Evolutionary conservation across 2,113 vertebrate species (phyloP).

Genomic region (Rhabdomys dilectus): DNA sequence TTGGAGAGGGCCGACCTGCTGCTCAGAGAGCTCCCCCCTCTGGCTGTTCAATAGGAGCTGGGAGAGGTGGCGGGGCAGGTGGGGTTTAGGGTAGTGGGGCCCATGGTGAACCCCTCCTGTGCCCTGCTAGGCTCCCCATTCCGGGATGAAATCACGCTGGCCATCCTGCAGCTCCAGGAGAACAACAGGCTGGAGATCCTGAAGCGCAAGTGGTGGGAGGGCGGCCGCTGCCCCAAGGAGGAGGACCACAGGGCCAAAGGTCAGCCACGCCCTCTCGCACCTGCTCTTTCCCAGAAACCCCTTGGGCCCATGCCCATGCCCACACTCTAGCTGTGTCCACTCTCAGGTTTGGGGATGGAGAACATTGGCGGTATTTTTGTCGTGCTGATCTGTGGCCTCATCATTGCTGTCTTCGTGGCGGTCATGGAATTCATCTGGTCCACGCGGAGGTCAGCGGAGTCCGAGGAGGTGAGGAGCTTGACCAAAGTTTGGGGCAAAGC

Average conservation of each 20-base stretch:
- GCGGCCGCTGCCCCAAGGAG: constrained; percentile 93
- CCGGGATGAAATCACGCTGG: constrained; percentile 94
- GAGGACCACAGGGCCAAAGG: constrained; percentile 95
- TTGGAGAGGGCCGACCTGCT: accelerated
- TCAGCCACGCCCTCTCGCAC: background rate
- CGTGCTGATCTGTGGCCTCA: constrained; percentile 94
- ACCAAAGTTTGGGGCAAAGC: accelerated
- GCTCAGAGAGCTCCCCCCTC: background rate
- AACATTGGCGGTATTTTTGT: constrained; percentile 96
- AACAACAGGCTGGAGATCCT: constrained; percentile 95
- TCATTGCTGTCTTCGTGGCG: constrained; percentile 94
- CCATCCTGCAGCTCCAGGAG: constrained; percentile 94
- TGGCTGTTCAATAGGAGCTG: background rate
- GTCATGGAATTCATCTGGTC: constrained; percentile 97
- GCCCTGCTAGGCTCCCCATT: constrained; percentile 90
- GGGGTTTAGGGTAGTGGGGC: background rate
- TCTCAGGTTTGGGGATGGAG: constrained; percentile 92
- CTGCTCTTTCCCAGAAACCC: accelerated
- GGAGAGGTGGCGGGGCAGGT: background rate
- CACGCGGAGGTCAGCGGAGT: constrained; percentile 91
- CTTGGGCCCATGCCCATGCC: background rate
- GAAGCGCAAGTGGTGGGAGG: constrained; percentile 96
- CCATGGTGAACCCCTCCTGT: background rate
- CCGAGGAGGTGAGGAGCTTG: constrained; percentile 89
- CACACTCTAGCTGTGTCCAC: background rate